A percentile compares a stretch with the other conserved stretches of the same genome.
These are phyloP conservation scores for Panurus biarmicus DNA, from an alignment of 2,113 vertebrate species.

Conservation along the genomic window DNA sequence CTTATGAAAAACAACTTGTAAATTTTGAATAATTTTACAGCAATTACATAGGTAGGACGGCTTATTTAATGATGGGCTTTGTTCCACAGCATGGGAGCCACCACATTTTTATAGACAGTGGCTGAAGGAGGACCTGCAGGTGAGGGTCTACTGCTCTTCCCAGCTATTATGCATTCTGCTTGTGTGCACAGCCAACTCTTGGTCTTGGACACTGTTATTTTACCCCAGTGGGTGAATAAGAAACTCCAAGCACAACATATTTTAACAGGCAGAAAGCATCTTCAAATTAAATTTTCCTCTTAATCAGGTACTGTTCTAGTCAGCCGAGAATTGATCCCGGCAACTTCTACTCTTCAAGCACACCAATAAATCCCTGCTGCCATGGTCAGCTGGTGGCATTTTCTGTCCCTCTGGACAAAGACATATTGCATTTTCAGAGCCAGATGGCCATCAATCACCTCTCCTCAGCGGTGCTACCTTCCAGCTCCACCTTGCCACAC, in stretches of 20 bases:
- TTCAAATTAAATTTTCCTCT: not conserved
- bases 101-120: not conserved
- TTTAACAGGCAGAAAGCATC: not conserved
- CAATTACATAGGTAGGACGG: not conserved
- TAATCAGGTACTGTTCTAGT: not conserved
- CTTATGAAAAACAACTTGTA: constrained; percentile 8
- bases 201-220: not conserved
- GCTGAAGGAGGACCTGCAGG: not conserved
- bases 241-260: not conserved
- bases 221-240: not conserved
- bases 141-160: not conserved
- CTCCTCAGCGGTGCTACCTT: accelerated
- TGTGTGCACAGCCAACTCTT: not conserved
- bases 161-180: not conserved
- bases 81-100: not conserved
- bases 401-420: not conserved
- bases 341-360: not conserved
- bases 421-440: not conserved
- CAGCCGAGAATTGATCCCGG: not conserved
- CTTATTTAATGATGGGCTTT: not conserved
- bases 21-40: constrained; percentile 11
- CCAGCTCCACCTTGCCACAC: not conserved
- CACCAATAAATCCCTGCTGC: not conserved
- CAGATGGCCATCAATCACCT: constrained; percentile 8
- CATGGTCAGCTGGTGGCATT: not conserved